Evolutionary conservation across 2,797 vertebrate species (phyloP).

Genomic region (Hoplostethus atlanticus): DNA sequence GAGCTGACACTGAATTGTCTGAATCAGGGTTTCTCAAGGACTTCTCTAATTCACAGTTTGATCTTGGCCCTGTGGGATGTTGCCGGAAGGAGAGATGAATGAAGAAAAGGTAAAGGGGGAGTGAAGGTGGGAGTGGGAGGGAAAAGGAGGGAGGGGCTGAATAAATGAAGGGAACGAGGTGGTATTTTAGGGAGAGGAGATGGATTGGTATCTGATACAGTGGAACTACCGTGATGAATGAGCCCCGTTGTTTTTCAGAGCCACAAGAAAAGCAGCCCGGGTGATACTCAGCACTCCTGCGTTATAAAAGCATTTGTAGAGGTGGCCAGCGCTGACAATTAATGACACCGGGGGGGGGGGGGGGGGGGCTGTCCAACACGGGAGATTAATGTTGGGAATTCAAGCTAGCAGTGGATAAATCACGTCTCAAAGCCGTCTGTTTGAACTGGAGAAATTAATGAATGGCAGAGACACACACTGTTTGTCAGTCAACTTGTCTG

Average conservation of each 20-base stretch:
- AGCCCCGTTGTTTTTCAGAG: constrained; percentile 41
- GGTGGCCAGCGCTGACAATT: constrained; percentile 51
- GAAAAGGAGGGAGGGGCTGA: constrained; percentile 16
- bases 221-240: constrained; percentile 53
- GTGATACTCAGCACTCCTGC: constrained; percentile 5
- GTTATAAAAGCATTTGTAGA: constrained; percentile 23
- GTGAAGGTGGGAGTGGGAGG: neutral
- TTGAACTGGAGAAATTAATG: constrained; percentile 40
- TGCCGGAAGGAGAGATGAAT: constrained; percentile 7
- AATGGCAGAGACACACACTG: constrained; percentile 7
- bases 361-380: constrained; percentile 36
- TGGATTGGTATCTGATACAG: constrained; percentile 58
- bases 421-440: constrained; percentile 32
- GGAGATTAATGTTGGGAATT: constrained; percentile 64
- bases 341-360: constrained; percentile 45
- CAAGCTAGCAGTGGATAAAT: constrained; percentile 51
- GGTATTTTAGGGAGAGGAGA: constrained; percentile 51
- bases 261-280: constrained; percentile 19
- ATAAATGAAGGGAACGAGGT: constrained; percentile 32
- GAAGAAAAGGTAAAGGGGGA: constrained; percentile 15
- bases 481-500: constrained; percentile 32
- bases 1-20: constrained; percentile 61
- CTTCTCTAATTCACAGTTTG: constrained; percentile 74
- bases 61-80: constrained; percentile 51
- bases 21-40: constrained; percentile 79